Base-by-base conservation (phyloP, 2,888 invertebrate genomes). In the Drosophila eohydei region DNA sequence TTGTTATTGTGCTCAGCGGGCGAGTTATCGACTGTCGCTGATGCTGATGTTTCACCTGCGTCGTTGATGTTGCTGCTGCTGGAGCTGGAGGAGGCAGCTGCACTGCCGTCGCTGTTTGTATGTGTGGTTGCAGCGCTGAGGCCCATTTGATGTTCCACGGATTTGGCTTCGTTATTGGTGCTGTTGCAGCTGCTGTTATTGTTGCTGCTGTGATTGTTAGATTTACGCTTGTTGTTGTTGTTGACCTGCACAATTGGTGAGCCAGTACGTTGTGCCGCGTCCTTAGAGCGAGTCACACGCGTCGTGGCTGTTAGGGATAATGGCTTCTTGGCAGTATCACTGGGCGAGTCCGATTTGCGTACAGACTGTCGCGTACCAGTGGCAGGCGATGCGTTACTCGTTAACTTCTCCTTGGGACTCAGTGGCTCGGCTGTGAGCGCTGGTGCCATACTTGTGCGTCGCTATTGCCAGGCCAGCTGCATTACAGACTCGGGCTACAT, bases 381-480 rank as follows among this genome's bases (percentile, higher is more conserved):
- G 21, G 88, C 77, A 28, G 92, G 91, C 60, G 92, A 90, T 58
- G 90, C 93, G 83, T 93, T 93, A 81, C 87, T 93, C 64, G 93
- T 92, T 50, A 92, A 72, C 80, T 92, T 92, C 80, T 92, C 92
- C 65, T 91, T 91, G 68, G 91, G 90, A 92, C 94, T 94, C 85
- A 93, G 92, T 87, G 94, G 95, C 94, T 97, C 96, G 93, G 97
- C 96, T 93, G 97, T 96, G 94, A 97, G 95, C 94, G 97, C 97
- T 94, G 97, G 97, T 95, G 97, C 97, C 97, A 98, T 97, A 95
- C 78, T 84, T 78, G 71, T 90, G 85, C 73, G 71, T 65, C 71
- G 71, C 74, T 80, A 81, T 81, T 83, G 83, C 84, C 81, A 82
- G 79, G 59, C 63, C 72, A 74, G 79, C 79, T 78, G 85, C 90